Evolutionary conservation across 2,113 vertebrate species (phyloP), one percentile per base, ranked within the genome.

Genomic region (Urocolius indicus): DNA sequence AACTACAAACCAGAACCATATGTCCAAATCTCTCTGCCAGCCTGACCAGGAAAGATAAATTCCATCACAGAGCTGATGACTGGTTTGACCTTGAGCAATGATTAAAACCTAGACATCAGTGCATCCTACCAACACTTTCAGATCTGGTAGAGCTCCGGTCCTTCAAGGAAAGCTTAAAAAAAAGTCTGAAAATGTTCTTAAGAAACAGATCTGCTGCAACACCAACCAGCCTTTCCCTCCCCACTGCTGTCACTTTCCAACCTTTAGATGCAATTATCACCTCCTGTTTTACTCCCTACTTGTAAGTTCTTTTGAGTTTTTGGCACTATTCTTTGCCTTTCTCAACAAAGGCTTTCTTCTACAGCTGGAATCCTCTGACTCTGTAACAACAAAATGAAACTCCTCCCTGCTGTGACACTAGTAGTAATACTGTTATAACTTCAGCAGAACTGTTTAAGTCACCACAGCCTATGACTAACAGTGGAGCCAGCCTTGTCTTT

Each of bases 391-490:
- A 75, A 72, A 71, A 86, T 22, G 82, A 71, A 85, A 76, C 43
- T 43, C 6, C 26, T 76, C 76, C 41, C 30, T 66, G 34, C 11
- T 65, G 21, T 41, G 71, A 34, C 13, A 76, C 24, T 34, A 63
- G 8, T 15, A 71, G 29, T 8, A 59, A 16, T 16, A 66, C 8
- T 11, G 36, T n/a, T 68, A 17, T 20, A 69, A 72, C 11, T n/a
- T 71, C 30, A 72, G 20, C 12, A 45, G 23, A 32, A 29, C 26
- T 55, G 41, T 24, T 43, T 17, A 73, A 69, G 10, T 36, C 24
- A n/a, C 21, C 34, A 46, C 0, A 0, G 66, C 12, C 75, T 58
- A 8, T 3, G 18, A 71, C 26, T 21, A 58, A 49, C 2, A 48
- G 34, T 79, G 34, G 52, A 90, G 63, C 38, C 51, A 71, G 8